Conservation (phyloP, 2,888 invertebrate genomes). For the Hartigia nigra region DNA sequence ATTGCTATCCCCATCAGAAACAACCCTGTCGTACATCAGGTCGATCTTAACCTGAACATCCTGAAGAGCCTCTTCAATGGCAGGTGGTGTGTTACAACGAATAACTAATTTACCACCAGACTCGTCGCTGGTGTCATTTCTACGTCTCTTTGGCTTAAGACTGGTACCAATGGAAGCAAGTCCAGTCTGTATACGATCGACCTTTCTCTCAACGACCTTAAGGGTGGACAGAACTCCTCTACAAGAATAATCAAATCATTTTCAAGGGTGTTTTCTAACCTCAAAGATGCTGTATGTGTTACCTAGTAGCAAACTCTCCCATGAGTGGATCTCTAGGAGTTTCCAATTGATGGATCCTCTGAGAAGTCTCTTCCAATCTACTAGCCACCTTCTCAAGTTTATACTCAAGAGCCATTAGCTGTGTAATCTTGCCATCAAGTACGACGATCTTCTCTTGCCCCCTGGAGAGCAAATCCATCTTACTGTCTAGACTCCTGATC, state of each 20-base stretch:
- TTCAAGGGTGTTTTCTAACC: neutral
- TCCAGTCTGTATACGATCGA: constrained; percentile 47
- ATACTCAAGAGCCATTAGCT: constrained; percentile 61
- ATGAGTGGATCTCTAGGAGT: constrained; percentile 49
- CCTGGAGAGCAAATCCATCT: constrained; percentile 66
- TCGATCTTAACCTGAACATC: constrained; percentile 65
- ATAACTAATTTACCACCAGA: constrained; percentile 47
- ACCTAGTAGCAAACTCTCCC: constrained; percentile 59
- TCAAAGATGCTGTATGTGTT: neutral
- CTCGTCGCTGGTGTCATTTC: constrained; percentile 34
- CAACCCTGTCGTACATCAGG: constrained; percentile 60
- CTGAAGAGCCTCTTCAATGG: constrained; percentile 58
- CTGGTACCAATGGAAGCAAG: constrained; percentile 15
- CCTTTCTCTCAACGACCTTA: constrained; percentile 60
- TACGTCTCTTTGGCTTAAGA: constrained; percentile 23
- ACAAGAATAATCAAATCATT: neutral
- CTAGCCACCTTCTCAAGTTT: constrained; percentile 62
- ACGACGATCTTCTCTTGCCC: constrained; percentile 62
- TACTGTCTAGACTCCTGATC: constrained; percentile 67
- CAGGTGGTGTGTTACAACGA: constrained; percentile 57
- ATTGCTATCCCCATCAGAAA: constrained; percentile 18
- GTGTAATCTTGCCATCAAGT: constrained; percentile 56
- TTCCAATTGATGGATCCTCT: constrained; percentile 28
- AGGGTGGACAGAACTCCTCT: constrained; percentile 63
- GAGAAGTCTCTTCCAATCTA: constrained; percentile 60